Evolutionary conservation across 2,888 invertebrate species (phyloP).

Genomic region (Dugesia japonica): DNA sequence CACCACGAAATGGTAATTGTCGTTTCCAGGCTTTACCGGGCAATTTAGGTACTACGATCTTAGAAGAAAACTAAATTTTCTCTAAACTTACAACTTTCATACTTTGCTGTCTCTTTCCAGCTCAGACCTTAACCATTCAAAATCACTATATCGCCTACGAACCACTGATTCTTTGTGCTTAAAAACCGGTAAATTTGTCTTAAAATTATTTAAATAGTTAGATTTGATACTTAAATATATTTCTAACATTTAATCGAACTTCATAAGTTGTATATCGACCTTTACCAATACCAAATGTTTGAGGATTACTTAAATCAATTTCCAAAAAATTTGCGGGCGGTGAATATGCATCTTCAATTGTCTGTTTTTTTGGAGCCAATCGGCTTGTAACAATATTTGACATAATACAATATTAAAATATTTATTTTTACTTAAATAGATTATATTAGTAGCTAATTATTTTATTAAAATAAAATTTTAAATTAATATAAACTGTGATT

Average conservation of each 20-base stretch:
- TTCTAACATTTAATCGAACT: slow-evolving; percentile 84
- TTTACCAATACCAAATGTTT: slow-evolving; percentile 90
- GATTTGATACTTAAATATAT: no score
- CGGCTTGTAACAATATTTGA: slow-evolving; percentile 62
- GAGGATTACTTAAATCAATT: slow-evolving; percentile 94
- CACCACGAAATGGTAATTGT: slow-evolving; percentile 92
- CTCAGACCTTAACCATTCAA: slow-evolving; percentile 97
- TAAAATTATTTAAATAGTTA: no score
- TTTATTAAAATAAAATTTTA: no score
- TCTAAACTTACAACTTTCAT: slow-evolving; percentile 38
- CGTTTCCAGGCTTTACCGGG: slow-evolving; percentile 96
- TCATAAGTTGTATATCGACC: slow-evolving; percentile 98
- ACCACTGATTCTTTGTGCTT: slow-evolving; percentile 97
- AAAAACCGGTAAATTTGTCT: slow-evolving; percentile 98
- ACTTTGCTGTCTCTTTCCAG: slow-evolving; percentile 96
- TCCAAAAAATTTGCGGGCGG: slow-evolving; percentile 98
- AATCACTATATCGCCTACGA: slow-evolving; percentile 89
- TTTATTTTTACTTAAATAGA: no score
- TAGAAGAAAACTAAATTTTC: slow-evolving; percentile 37
- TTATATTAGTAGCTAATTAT: no score
- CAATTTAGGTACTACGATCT: slow-evolving; percentile 93
- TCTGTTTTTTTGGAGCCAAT: slow-evolving; percentile 91
- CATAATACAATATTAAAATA: no score
- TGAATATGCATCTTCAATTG: slow-evolving; percentile 95
- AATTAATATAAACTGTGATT: no score